Base-by-base conservation (phyloP, 2,797 vertebrate species). In the Vultur gryphus region DNA sequence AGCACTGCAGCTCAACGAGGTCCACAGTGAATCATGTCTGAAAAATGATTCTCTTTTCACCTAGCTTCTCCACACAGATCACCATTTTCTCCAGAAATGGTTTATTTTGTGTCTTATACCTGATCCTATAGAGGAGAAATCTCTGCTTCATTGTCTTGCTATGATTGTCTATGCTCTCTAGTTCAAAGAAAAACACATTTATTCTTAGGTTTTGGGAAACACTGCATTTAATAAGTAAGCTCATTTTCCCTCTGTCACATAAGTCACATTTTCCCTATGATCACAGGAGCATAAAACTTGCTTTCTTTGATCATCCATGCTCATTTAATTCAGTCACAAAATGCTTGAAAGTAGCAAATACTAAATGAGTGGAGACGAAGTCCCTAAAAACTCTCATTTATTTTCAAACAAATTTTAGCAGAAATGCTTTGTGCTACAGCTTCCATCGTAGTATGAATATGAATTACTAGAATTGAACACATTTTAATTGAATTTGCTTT, bases 401-500 rank as follows among this genome's bases (percentile, higher is more conserved):
- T 37, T 89, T 86, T 72, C 64, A 72, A 88, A 91, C 13, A 80
- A 87, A 89, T 85, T 84, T 33, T 84, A 35, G 25, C 83, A 95
- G 39, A 86, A 75, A 69, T 1, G 8, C 14, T 94, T 93, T 86
- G 25, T 75, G 28, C 24, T 81, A 75, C 28, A 71, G 58, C 16
- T 84, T 84, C 49, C 28, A 69, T 52, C 2, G 0, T 7, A 65
- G 44, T 61, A 66, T 62, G 87, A 91, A 93, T 82, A 81, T 46
- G 75, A 92, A 93, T 92, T 78, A 84, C 54, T 39, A 39, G 46
- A 84, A 72, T 21, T 71, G 10, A 88, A 41, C 33, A 62, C 5
- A 10, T 75, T 93, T 94, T 54, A 87, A 92, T 62, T 87, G 35
- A 82, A 66, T 87, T 90, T 93, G 16, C 31, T 90, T 93, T 69